Base-by-base conservation (phyloP, 2,113 vertebrate genomes). In the Echinops telfairi region DNA sequence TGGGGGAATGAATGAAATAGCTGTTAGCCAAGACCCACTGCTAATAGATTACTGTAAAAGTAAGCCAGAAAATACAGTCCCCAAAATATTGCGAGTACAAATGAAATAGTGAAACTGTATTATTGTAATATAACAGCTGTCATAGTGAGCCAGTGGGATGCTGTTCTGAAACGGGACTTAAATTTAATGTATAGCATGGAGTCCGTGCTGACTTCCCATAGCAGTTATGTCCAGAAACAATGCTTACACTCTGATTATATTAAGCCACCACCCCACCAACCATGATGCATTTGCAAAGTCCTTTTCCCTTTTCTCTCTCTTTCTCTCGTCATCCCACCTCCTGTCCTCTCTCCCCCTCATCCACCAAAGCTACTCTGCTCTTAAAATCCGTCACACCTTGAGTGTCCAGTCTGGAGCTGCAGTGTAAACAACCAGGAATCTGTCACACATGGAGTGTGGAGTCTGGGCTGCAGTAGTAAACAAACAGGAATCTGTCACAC, bases 1-100 rank as follows among this genome's bases (percentile, higher is more conserved):
- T 57, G n/a, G 15, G 23, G 23, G 33, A 80, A 5, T 25, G 60
- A 93, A 10, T 60, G 27, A 66, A 86, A 76, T 1, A 58, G 43
- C 20, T 83, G 22, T 89, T 86, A 91, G 92, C 53, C 84, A 73
- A 89, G 88, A 7, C 1, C n/a, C 10, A 38, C 36, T 57, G 60
- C 38, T 60, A 83, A 78, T n/a, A 66, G 58, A 77, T 86, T 29
- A 73, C 76, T 91, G n/a, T n/a, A 95, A 53, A 93, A 88, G 77
- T 77, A 83, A 94, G 81, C 47, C 78, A 31, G 64, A 86, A 87
- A 86, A 83, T 6, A 73, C 15, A 25, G 60, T 84, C 31, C n/a
- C 2, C 90, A 40, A 22, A 80, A 31, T 40, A 40, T 29, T 92
- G 38, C 43, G 82, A 57, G 27, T 62, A 79, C 89, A 64, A 17